These are phyloP conservation scores for Halocynthia roretzi DNA, from an alignment of 23 tunicate species.

Conservation along the genomic window DNA sequence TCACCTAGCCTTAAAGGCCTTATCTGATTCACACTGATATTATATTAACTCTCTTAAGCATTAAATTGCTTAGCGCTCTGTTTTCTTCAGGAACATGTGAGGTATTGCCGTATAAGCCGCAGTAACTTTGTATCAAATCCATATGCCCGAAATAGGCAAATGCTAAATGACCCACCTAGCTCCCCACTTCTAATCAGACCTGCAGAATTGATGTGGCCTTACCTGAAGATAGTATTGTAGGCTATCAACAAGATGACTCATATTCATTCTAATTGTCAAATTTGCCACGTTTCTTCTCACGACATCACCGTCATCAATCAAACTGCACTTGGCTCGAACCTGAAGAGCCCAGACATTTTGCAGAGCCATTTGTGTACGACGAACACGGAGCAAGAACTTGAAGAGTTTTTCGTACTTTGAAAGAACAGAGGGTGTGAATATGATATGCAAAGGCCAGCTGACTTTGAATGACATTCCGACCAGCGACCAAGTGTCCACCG, in stretches of 20 bases:
- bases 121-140: no score
- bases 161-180: no score
- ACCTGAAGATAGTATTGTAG: constrained; percentile 81
- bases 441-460: constrained; percentile 92
- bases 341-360: constrained; percentile 57
- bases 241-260: constrained; percentile 88
- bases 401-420: constrained; percentile 82
- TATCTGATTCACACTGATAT: no score
- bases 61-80: no score
- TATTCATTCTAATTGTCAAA: constrained; percentile 54
- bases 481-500: constrained; percentile 72
- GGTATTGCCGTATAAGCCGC: no score
- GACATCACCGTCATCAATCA: constrained; percentile 15
- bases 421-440: constrained; percentile 57
- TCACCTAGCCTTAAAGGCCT: no score
- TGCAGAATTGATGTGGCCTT: neutral
- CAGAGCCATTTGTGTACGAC: constrained; percentile 63
- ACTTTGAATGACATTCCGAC: constrained; percentile 70
- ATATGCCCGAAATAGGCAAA: no score
- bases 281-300: constrained; percentile 4
- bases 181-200: no score
- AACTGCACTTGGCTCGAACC: constrained; percentile 38
- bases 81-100: no score
- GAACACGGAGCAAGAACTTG: constrained; percentile 59
- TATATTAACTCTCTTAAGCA: no score